phyloP scores from a whole-genome alignment of 2,113 vertebrate genomes.

The Copsychus sechellarum region DNA sequence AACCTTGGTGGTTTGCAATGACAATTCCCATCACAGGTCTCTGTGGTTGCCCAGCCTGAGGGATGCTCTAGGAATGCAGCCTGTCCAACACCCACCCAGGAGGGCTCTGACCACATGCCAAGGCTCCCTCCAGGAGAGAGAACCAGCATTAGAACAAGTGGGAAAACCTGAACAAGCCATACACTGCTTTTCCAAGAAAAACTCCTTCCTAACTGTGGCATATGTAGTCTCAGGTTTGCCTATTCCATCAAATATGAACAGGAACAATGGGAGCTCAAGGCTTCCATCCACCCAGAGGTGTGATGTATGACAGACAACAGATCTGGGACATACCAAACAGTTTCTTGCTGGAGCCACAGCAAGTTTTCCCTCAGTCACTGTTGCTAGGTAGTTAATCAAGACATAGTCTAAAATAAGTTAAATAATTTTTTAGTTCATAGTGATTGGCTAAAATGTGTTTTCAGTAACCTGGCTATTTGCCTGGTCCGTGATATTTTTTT shows the following conservation, averaged over 20 bases:
- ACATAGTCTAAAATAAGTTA: not conserved
- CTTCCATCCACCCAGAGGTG: not conserved
- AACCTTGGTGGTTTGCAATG: not conserved
- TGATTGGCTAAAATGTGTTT: not conserved
- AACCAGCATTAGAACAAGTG: not conserved
- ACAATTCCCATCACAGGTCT: accelerated
- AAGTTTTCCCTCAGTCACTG: not conserved
- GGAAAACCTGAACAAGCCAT: not conserved
- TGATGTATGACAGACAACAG: not conserved
- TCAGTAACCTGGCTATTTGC: slow-evolving; percentile 26
- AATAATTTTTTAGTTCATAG: not conserved
- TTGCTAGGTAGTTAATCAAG: slow-evolving; percentile 39
- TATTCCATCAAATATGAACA: not conserved
- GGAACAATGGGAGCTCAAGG: not conserved
- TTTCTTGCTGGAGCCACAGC: not conserved
- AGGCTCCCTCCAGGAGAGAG: not conserved
- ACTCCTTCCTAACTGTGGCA: not conserved
- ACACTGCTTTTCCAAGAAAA: not conserved
- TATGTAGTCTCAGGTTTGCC: not conserved
- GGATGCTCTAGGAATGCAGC: not conserved
- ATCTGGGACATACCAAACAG: not conserved
- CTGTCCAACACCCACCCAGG: not conserved
- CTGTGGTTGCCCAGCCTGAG: not conserved
- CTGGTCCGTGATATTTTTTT: not conserved
- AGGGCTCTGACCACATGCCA: not conserved